Evolutionary conservation across 1,140 invertebrate species (phyloP), one percentile per base, ranked within the genome.

Genomic region (Eriosoma lanigerum): DNA sequence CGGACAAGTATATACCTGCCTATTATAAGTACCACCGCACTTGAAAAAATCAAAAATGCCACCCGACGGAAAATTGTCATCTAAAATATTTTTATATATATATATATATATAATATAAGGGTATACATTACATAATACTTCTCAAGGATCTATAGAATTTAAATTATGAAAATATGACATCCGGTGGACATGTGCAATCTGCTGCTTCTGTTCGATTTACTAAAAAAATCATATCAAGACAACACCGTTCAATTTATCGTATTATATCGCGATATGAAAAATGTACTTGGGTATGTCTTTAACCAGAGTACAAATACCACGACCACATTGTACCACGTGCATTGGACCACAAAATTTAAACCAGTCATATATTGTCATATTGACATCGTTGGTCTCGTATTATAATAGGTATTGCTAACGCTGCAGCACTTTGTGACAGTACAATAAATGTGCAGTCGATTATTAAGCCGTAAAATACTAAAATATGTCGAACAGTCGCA

Each of bases 101-200:
- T 38, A 0, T 26, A 58, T 24, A 24, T 15, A 26, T 58, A 58
- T 13, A 5, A 26, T n/a, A 21, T 12, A 21, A 21, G 21, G n/a
- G 66, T 70, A 70, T 50, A 6, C 66, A 70, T 70, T 70, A 46
- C 46, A 50, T 56, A 29, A 21, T 12, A 46, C 66, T 70, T 9
- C 21, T 70, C 21, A 46, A 70, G 70, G 24, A 52, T 38, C 15
- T 26, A 52, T 52, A 73, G 46, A 32, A 73, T 64, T 32, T n/a
- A 38, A 64, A 64, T 70, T 73, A 73, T 73, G 46, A 9, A 73
- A 73, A 32, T 73, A 52, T 73, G 70, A 73, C 70, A 54, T 70
- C 66, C 66, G 66, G 64, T 68, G 64, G 66, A 70, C 70, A 73
- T 73, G 50, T 73, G 32, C 32, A 38, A 4, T 38, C 32, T n/a